Base-by-base conservation (phyloP, 1,140 invertebrate species). In the Drosophila busckii region DNA sequence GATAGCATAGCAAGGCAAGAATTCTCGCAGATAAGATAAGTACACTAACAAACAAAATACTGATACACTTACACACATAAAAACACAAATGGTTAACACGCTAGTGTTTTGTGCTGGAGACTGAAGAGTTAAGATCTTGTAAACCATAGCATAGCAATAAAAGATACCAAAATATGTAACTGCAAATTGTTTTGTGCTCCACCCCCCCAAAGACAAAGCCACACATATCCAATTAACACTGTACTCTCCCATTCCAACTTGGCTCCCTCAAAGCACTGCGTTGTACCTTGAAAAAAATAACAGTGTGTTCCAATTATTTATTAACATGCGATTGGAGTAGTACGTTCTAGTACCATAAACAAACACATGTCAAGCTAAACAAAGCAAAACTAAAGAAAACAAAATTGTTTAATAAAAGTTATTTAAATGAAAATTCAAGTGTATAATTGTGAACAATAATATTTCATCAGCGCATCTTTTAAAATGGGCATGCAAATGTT, bases 281-380 rank as follows among this genome's bases (percentile, higher is more conserved):
- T 10, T 40, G 16, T 22, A n/a, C n/a, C n/a, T n/a, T n/a, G n/a
- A n/a, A n/a, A n/a, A n/a, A n/a, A n/a, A n/a, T n/a, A n/a, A n/a
- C n/a, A n/a, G n/a, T n/a, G n/a, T n/a, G n/a, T n/a, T n/a, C n/a
- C n/a, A n/a, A n/a, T n/a, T n/a, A n/a, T n/a, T 17, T 19, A 25
- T 10, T 35, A 8, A 35, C 15, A 48, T 50, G 10, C 20, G 44
- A 52, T 55, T 48, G 29, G 23, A 26, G 26, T 64, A 59, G 64
- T 68, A 68, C 64, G 64, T 68, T 68, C 64, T 68, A 68, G 64
- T 68, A 68, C 64, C 45, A 44, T 63, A 62, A 55, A 34, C 46
- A 41, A 23, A n/a, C n/a, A n/a, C n/a, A n/a, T n/a, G n/a, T n/a
- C n/a, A n/a, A n/a, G n/a, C n/a, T n/a, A n/a, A n/a, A n/a, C n/a